These are phyloP conservation scores for Ciconia boyciana DNA, from an alignment of 2,113 vertebrate genomes.

Conservation along the genomic window DNA sequence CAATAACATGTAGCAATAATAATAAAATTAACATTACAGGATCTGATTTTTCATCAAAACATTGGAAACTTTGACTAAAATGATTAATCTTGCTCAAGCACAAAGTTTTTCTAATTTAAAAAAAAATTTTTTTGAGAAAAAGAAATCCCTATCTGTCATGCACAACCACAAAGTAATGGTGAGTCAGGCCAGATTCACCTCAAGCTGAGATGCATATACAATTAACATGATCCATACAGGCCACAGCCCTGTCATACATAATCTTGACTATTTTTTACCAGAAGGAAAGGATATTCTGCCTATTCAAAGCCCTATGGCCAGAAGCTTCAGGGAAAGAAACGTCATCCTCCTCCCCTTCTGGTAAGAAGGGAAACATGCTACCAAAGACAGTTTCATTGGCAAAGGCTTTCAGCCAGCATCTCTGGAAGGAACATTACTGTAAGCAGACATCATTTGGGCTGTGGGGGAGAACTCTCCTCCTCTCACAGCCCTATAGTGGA, in stretches of 20 bases:
- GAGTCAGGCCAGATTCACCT: not conserved
- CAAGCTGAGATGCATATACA: not conserved
- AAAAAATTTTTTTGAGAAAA: not conserved
- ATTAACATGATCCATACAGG: not conserved
- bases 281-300: not conserved
- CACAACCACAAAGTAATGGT: not conserved
- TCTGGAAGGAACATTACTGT: not conserved
- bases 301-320: not conserved
- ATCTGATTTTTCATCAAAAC: not conserved
- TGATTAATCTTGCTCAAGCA: not conserved
- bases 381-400: not conserved
- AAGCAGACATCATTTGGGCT: not conserved
- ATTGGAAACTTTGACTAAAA: not conserved
- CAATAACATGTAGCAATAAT: not conserved
- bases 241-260: not conserved
- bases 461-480: not conserved
- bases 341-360: not conserved
- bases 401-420: not conserved
- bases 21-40: not conserved
- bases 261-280: not conserved
- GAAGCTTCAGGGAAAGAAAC: not conserved
- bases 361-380: not conserved
- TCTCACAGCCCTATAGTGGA: not conserved
- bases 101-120: not conserved
- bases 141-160: not conserved